Conservation (phyloP, 2,797 vertebrate genomes). For the Coccyzus lansbergi region DNA sequence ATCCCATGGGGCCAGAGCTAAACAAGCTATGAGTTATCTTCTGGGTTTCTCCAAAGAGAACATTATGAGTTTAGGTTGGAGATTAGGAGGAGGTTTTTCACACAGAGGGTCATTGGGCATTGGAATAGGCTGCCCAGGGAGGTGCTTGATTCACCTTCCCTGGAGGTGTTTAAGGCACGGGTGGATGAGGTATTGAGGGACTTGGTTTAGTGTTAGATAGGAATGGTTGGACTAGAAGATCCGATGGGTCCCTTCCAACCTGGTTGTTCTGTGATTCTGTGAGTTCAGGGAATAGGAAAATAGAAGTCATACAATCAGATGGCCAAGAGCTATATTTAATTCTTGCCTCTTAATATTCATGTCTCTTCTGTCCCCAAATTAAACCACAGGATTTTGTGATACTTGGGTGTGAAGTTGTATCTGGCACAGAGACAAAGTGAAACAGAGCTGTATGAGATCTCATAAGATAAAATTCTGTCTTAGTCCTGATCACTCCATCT, state of each 20-base stretch:
- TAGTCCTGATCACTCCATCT: neutral
- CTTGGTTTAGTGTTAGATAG: no score
- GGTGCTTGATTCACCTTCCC: no score
- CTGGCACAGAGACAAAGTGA: neutral
- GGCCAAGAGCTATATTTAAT: constrained; percentile 25
- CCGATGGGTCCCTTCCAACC: no score
- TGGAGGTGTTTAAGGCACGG: no score
- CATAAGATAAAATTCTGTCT: neutral
- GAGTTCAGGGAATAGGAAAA: neutral
- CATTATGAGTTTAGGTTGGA: neutral
- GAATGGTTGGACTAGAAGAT: no score
- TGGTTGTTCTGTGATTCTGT: no score
- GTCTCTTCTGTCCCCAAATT: constrained; percentile 9
- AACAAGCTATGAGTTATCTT: neutral
- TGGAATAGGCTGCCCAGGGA: no score
- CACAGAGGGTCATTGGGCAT: no score
- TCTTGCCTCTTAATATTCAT: neutral
- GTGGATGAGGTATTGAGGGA: no score
- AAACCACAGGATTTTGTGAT: neutral
- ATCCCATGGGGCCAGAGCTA: neutral
- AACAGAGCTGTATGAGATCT: neutral
- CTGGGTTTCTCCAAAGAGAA: neutral
- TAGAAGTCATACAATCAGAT: neutral
- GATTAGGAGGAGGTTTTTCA: no score
- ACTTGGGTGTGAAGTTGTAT: neutral